Evolutionary conservation across 2,797 vertebrate genomes (phyloP).

Genomic region (Simalia tracyae): DNA sequence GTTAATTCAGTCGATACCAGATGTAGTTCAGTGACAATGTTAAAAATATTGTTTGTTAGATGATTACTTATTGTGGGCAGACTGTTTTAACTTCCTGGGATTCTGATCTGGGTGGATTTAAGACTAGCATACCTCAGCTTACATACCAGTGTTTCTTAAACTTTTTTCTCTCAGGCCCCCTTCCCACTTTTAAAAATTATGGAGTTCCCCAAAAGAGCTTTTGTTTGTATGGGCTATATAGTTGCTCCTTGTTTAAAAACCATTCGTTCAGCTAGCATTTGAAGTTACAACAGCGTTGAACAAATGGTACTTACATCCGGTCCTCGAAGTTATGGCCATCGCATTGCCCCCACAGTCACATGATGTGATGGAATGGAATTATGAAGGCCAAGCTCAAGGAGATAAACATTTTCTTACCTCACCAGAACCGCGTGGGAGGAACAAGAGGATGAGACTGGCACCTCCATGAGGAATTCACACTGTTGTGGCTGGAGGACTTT

Average conservation of each 20-base stretch:
- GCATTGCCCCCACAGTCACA: background rate
- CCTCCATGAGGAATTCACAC: no score
- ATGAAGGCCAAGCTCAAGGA: no score
- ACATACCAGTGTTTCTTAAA: background rate
- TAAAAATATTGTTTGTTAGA: background rate
- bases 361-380: background rate
- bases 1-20: background rate
- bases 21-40: background rate
- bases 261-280: background rate
- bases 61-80: background rate
- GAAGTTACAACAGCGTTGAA: background rate
- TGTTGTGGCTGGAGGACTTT: no score
- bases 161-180: background rate
- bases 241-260: background rate
- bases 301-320: background rate
- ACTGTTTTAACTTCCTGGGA: no score
- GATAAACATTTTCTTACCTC: no score
- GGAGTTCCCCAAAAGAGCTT: background rate
- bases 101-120: background rate
- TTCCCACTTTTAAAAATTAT: background rate
- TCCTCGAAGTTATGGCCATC: background rate
- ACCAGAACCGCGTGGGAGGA: no score
- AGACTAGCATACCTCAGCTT: background rate
- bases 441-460: no score
- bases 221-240: background rate